Percentiles rank a stretch among this genome's conserved stretches.
Evolutionary conservation across 2,888 invertebrate genomes (phyloP).

Genomic region (Apodemia hepburni): DNA sequence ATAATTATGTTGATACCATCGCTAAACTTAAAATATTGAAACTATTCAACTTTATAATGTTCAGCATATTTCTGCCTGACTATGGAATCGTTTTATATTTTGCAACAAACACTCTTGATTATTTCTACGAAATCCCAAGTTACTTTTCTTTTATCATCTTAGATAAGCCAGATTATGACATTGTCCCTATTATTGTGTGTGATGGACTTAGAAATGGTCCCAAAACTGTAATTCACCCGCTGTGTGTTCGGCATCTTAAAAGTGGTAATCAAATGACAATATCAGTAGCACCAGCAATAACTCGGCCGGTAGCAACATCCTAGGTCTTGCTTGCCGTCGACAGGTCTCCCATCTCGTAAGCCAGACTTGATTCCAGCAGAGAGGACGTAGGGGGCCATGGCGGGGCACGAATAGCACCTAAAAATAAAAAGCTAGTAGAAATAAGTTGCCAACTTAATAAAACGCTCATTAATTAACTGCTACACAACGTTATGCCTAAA

Average conservation of each 20-base stretch:
- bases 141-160: no score
- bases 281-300: slow-evolving; percentile 5
- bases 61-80: no score
- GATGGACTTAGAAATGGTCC: background rate
- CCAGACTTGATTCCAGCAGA: slow-evolving; percentile 26
- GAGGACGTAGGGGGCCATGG: slow-evolving; percentile 22
- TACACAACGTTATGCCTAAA: no score
- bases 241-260: background rate
- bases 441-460: no score
- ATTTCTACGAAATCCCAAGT: no score
- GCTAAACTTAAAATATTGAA: no score
- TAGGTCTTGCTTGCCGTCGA: slow-evolving; percentile 25
- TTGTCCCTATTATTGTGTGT: background rate
- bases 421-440: background rate
- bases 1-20: no score
- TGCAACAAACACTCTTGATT: no score
- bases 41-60: no score
- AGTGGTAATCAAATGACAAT: background rate
- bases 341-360: slow-evolving; percentile 18
- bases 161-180: no score
- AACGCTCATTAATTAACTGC: no score
- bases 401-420: background rate
- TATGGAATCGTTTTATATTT: no score
- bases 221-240: background rate
- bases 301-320: slow-evolving; percentile 1